phyloP scores from a whole-genome alignment of 2,797 vertebrate species.

The Amazona ochrocephala region DNA sequence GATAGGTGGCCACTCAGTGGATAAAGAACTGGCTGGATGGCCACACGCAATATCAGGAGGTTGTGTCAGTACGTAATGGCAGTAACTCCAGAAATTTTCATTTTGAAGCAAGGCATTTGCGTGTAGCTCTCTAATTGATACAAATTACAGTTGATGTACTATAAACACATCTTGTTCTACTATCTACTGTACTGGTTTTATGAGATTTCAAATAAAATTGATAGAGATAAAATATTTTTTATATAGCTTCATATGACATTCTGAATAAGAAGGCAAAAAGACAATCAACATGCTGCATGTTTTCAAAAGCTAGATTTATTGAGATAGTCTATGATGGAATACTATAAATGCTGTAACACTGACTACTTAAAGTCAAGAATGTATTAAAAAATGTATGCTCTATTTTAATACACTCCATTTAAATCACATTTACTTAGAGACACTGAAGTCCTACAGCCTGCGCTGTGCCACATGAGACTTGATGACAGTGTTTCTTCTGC shows the following conservation, averaged over 20 bases:
- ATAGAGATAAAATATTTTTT: background rate
- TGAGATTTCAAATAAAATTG: background rate
- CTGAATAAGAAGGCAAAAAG: background rate
- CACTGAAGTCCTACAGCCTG: background rate
- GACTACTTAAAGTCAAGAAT: background rate
- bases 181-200: background rate
- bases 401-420: background rate
- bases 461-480: background rate
- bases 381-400: background rate
- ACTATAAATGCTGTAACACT: background rate
- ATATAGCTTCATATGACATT: background rate
- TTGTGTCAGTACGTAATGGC: background rate
- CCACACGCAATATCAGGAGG: background rate
- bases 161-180: background rate
- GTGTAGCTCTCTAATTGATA: background rate
- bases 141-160: background rate
- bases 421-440: background rate
- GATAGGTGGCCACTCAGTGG: too few relatives aligned
- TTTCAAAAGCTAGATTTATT: background rate
- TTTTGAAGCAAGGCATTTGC: too few relatives aligned
- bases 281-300: background rate
- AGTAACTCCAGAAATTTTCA: too few relatives aligned
- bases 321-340: background rate
- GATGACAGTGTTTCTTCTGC: background rate
- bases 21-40: too few relatives aligned